Percentiles rank a stretch among this genome's conserved stretches.
phyloP scores from a whole-genome alignment of 2,113 vertebrate genomes.

The Dunckerocampus dactyliophorus region DNA sequence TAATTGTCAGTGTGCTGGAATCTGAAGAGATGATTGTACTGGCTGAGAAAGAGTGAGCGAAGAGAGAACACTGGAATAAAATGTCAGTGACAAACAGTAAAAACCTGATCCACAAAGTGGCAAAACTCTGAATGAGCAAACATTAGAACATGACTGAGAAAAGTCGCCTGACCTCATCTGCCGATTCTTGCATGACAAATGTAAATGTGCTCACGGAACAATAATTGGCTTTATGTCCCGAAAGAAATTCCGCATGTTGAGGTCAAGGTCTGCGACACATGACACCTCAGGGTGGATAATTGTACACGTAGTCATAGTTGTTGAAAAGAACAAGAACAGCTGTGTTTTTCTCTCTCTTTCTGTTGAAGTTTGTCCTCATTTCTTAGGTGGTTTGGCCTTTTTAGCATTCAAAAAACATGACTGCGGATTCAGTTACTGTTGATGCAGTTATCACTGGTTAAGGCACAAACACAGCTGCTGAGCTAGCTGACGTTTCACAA shows the following conservation, averaged over 20 bases:
- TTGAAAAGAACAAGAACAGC: slow-evolving; percentile 9
- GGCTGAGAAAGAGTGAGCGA: neutral
- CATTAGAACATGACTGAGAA: neutral
- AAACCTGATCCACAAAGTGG: neutral
- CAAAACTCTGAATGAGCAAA: too few species aligned
- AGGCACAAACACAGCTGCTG: neutral
- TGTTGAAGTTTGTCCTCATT: neutral
- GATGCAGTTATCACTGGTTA: neutral
- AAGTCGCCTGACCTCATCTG: too few species aligned
- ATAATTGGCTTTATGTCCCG: neutral
- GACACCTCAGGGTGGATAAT: slow-evolving; percentile 14
- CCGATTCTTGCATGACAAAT: neutral
- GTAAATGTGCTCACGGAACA: neutral
- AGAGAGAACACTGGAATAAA: neutral
- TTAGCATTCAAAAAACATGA: slow-evolving; percentile 2
- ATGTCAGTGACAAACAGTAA: neutral
- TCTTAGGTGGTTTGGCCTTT: slow-evolving; percentile 10
- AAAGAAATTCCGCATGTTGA: neutral
- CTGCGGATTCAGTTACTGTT: neutral
- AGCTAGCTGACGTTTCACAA: neutral
- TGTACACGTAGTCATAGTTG: neutral
- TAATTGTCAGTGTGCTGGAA: too few species aligned
- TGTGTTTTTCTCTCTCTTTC: neutral
- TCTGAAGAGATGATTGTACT: too few species aligned
- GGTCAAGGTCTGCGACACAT: neutral